These are phyloP conservation scores for Decapterus maruadsi DNA, from an alignment of 2,797 vertebrate genomes.

Conservation along the genomic window DNA sequence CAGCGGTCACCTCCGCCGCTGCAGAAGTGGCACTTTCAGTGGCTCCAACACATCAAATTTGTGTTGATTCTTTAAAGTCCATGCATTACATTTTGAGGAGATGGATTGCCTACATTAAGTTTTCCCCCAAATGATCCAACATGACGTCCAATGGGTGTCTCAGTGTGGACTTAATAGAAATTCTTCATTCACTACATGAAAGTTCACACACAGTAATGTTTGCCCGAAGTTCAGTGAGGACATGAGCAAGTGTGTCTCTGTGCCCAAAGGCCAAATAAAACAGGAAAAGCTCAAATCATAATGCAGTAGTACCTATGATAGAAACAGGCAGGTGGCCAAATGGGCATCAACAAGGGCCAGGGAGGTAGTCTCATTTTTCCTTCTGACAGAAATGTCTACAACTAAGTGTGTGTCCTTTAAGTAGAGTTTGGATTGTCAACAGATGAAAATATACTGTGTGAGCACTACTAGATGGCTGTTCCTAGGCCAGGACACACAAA, in stretches of 20 bases:
- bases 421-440: conserved; percentile 87
- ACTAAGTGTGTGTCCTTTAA: conserved; percentile 85
- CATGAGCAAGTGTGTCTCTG: conserved; percentile 80
- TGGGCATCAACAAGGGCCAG: conserved; percentile 73
- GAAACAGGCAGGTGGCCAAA: conserved; percentile 78
- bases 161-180: conserved; percentile 56
- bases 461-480: conserved; percentile 81
- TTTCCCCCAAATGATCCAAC: conserved; percentile 67
- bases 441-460: conserved; percentile 86
- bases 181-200: conserved; percentile 65
- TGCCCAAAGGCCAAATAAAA: conserved; percentile 85
- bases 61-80: conserved; percentile 59
- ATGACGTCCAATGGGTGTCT: conserved; percentile 57
- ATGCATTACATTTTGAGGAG: conserved; percentile 57
- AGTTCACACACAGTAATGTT: conserved; percentile 78
- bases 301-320: conserved; percentile 79
- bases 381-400: conserved; percentile 85
- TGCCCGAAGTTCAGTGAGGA: conserved; percentile 80
- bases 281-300: conserved; percentile 83
- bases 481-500: conserved; percentile 86
- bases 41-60: conserved; percentile 48
- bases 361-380: conserved; percentile 84
- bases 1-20: conserved; percentile 43
- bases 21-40: conserved; percentile 32
- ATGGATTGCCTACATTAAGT: conserved; percentile 63